Base-by-base conservation (phyloP, 2,888 invertebrate genomes). In the Capitulum mitella region DNA sequence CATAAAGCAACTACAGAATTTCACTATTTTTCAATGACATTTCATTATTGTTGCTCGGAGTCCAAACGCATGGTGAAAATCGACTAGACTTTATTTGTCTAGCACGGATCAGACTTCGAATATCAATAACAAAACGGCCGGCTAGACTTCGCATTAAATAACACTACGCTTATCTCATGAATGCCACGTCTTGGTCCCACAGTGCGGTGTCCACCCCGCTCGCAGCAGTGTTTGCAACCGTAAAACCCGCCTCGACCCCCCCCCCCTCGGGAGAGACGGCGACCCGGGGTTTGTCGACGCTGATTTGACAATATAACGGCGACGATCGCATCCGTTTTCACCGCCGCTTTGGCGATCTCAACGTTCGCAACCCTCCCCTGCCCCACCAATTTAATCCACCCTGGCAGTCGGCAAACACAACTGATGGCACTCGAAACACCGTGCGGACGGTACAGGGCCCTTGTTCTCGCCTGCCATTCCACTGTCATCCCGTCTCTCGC, bases 401-500 rank as follows among this genome's bases (percentile, higher is more conserved):
- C 16, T n/a, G n/a, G 19, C 58, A 3, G 58, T n/a, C 58, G 10
- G 16, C 3, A n/a, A 8, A 19, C 12, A 8, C 2, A 10, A 8
- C 29, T 12, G 58, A 12, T 8, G 58, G 29, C 29, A 29, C 29
- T 29, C 54, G 22, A 5, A 3, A 54, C 54, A 19, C 6, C 14
- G 10, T 10, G 46, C 46, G 6, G 10, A 46, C 10, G 46, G 46
- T 14, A 46, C 46, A 46, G 14, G 6, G 6, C 10, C 6, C 10
- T 46, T 46, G 14, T 46, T 46, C 14, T 14, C 12, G 76, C 76
- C 43, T 19, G 34, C 29, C 34, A 40, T 75, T 75, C 14, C 34
- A 43, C 6, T 34, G 14, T 26, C 81, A 64, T 77, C 80, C 77
- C 82, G 81, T 70, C 79, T 79, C 22, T 10, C 82, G 83, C 83